phyloP scores from a whole-genome alignment of 23 tunicate species.

The Oikopleura dioica region DNA sequence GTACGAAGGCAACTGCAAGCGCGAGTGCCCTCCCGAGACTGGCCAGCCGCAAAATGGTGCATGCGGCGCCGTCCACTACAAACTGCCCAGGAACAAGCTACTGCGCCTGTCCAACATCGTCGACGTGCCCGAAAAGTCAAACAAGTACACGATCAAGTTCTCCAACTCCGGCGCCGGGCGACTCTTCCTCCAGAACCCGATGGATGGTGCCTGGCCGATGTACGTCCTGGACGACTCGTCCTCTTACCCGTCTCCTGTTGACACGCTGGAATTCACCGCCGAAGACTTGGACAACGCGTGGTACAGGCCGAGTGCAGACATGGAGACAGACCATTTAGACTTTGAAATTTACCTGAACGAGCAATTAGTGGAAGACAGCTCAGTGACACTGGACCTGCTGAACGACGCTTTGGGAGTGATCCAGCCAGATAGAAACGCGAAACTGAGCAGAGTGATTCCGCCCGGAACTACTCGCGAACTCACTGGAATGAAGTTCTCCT shows the following conservation, averaged over 20 bases:
- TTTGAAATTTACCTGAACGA: background rate
- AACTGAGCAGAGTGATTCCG: background rate
- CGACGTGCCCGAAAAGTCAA: background rate
- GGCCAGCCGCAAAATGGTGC: background rate
- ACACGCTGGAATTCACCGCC: background rate
- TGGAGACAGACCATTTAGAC: background rate
- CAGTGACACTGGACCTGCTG: background rate
- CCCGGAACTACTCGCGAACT: background rate
- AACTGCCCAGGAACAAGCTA: background rate
- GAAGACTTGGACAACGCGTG: background rate
- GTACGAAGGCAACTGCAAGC: background rate
- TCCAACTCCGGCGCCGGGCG: background rate
- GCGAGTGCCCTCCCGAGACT: background rate
- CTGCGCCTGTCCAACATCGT: background rate
- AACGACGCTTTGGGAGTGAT: conserved; percentile 1
- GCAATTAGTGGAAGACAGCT: background rate
- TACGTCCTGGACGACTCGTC: background rate
- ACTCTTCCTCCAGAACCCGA: background rate
- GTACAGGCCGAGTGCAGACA: background rate
- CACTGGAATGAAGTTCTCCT: background rate
- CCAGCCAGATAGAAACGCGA: background rate
- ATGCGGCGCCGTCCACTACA: background rate
- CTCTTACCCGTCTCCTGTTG: background rate
- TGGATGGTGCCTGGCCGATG: conserved; percentile 3
- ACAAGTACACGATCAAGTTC: background rate